Evolutionary conservation across 2,888 invertebrate species (phyloP).

Genomic region (Altica lythri): DNA sequence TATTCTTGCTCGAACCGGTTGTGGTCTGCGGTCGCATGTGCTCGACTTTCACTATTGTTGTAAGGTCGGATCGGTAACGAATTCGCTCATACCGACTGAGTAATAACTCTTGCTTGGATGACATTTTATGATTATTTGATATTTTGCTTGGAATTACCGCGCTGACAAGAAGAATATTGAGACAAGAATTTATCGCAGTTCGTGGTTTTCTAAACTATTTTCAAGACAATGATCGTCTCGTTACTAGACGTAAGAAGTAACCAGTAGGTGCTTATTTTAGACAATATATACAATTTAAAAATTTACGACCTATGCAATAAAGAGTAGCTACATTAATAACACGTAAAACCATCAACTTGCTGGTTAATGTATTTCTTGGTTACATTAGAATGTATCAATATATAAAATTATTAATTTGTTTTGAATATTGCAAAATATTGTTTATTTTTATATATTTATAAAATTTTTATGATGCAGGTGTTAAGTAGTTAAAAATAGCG

Average conservation of each 20-base stretch:
- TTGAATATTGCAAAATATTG: no score
- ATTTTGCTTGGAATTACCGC: slow-evolving; percentile 35
- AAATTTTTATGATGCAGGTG: no score
- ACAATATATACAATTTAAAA: no score
- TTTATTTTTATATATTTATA: no score
- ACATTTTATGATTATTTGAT: slow-evolving; percentile 41
- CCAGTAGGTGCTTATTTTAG: no score
- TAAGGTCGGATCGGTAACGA: slow-evolving; percentile 44
- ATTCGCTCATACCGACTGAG: slow-evolving; percentile 37
- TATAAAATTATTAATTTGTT: no score
- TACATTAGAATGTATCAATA: no score
- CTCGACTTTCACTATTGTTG: slow-evolving; percentile 49
- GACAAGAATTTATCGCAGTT: slow-evolving; percentile 19
- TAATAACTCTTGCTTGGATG: slow-evolving; percentile 40
- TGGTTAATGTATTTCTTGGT: no score
- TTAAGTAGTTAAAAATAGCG: no score
- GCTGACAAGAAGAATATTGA: slow-evolving; percentile 32
- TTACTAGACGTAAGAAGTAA: neutral
- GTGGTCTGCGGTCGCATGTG: slow-evolving; percentile 39
- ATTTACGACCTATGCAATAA: no score
- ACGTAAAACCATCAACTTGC: no score
- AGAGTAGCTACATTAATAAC: no score
- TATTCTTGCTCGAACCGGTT: slow-evolving; percentile 47
- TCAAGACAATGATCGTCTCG: slow-evolving; percentile 12
- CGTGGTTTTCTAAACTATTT: slow-evolving; percentile 18